Percentiles rank a stretch among this genome's conserved stretches.
These are phyloP conservation scores for Grantiella picta DNA, from an alignment of 2,113 vertebrate species.

Conservation along the genomic window DNA sequence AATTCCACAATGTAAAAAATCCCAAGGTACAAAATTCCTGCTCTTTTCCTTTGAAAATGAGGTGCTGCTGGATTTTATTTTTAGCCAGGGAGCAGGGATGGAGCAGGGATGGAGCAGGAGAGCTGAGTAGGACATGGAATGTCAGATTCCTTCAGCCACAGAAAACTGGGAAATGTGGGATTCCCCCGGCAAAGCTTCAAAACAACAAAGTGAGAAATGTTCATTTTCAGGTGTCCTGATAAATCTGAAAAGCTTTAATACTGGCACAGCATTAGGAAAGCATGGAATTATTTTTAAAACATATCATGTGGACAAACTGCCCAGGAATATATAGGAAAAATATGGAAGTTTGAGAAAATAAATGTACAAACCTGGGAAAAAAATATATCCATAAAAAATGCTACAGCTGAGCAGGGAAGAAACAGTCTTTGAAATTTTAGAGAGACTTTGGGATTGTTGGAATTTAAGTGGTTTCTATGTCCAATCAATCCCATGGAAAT, in stretches of 20 bases:
- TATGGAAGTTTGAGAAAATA: accelerated
- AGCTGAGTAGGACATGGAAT: not conserved
- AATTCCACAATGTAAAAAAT: not conserved
- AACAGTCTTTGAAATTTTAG: not conserved
- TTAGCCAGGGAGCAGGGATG: not conserved
- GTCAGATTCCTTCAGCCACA: not conserved
- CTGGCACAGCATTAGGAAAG: accelerated
- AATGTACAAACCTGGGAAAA: accelerated
- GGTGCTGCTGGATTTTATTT: conserved; percentile 11
- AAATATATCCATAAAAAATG: not conserved
- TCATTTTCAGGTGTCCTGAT: accelerated
- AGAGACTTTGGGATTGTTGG: not conserved
- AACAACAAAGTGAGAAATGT: not conserved
- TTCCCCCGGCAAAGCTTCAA: not conserved
- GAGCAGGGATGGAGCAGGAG: not conserved
- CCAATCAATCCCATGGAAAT: not conserved
- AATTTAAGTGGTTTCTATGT: not conserved
- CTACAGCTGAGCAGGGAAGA: too few relatives aligned
- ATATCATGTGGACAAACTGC: accelerated
- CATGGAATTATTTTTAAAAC: not conserved
- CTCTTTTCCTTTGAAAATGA: not conserved
- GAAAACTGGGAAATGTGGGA: not conserved
- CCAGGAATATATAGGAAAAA: not conserved
- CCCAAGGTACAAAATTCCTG: not conserved
- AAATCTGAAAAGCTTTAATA: not conserved